Conservation (phyloP, 2,888 invertebrate genomes). For the Maniola hyperantus region DNA sequence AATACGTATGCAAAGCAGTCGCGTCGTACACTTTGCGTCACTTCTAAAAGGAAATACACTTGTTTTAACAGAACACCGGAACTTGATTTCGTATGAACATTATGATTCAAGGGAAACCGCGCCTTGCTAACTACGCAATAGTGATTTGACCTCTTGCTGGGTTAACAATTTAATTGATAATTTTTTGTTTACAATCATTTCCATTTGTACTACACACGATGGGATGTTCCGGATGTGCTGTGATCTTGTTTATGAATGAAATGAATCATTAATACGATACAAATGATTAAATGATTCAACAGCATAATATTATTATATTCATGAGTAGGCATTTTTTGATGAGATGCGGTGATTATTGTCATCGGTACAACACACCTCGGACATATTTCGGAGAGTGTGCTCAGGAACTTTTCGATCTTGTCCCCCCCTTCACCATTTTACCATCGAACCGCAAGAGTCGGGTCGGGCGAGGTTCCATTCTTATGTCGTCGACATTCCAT, state of each 20-base stretch:
- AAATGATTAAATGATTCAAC: background rate
- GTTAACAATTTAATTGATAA: constrained; percentile 1
- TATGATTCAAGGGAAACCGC: constrained; percentile 39
- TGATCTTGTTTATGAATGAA: constrained; percentile 24
- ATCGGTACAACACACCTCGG: no score
- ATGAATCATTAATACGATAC: constrained; percentile 2
- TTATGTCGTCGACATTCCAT: no score
- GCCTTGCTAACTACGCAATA: constrained; percentile 41
- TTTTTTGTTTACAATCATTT: constrained; percentile 9
- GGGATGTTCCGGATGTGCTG: constrained; percentile 17
- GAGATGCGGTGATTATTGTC: no score
- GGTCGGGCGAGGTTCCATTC: no score
- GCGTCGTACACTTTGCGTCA: constrained; percentile 9
- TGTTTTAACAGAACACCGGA: constrained; percentile 9
- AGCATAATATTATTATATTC: background rate
- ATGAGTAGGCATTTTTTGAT: no score
- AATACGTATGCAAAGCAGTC: background rate
- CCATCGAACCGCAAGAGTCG: no score
- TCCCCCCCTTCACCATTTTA: no score
- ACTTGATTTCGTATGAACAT: background rate
- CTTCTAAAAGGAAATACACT: constrained; percentile 9
- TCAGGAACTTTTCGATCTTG: no score
- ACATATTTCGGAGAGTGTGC: no score
- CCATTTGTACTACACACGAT: constrained; percentile 12
- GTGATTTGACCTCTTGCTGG: constrained; percentile 18